Base-by-base conservation (phyloP, 2,113 vertebrate species). In the Apteryx owenii region DNA sequence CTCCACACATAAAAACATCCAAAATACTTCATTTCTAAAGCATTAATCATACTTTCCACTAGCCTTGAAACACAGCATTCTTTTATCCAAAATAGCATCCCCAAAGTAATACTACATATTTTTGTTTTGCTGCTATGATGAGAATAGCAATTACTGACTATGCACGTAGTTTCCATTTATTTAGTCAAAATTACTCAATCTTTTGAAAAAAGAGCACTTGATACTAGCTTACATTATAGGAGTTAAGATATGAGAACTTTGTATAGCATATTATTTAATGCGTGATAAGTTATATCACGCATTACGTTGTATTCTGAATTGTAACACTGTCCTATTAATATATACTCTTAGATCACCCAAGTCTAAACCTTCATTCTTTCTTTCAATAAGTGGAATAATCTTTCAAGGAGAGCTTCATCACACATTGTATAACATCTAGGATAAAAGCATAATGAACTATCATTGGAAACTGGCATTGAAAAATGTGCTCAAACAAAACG, bases 41-140 rank as follows among this genome's bases (percentile, higher is more conserved):
- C 84, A 96, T 89, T 94, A 93, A 90, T 96, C 96, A 85, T 94
- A 91, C 78, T 91, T 95, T 91, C 86, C 29, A 4, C 66, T 78
- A 69, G 73, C 64, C 80, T 66, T 88, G 82, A 95, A 96, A 95
- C 56, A 86, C 65, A 95, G 62, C 31, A 89, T 91, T 90, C 90
- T 93, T 93, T 92, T 70, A 87, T 72, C 44, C 90, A 92, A 95
- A 97, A 95, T 62, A 95, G 70, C 53, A 93, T 92, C 78, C 29
- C 33, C 70, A 91, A 94, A 94, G 76, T 90, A 90, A 92, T 56
- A 48, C 51, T 76, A 86, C 51, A 14, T 89, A 90, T 78, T 96
- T 96, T 93, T 84, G 83, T 68, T 90, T 66, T 60, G 61, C 72
- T 93, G 44, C 79, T 92, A 58, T 75, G 70, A 76, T 84, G 33